Base-by-base conservation (phyloP, 2,797 vertebrate genomes). In the Gephyroberyx darwinii region DNA sequence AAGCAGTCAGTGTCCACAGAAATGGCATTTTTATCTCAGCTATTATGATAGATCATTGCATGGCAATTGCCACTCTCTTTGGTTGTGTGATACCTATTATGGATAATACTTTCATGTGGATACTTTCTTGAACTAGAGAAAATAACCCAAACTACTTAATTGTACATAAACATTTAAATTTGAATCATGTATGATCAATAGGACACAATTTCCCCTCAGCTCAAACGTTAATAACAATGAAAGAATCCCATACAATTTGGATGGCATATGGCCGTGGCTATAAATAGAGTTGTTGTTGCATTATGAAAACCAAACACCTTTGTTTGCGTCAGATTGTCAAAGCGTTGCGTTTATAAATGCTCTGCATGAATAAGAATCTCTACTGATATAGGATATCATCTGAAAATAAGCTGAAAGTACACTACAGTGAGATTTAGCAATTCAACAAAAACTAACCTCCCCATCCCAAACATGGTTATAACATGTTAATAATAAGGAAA, bases 311-410 rank as follows among this genome's bases (percentile, higher is more conserved):
- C 58, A n/a, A 50, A 30, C 39, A 51, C 58, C 37, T 51, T 14
- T 43, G 26, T 85, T 69, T 57, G 63, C 64, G 65, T 86, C 84
- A 84, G 88, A 92, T 90, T 90, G 90, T 92, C 88, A 86, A 90
- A 86, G 89, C 84, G 52, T 84, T 74, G 76, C 69, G 72, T 85
- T 83, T 67, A 84, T 88, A 84, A 90, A 88, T 88, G 81, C 80
- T 90, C 66, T 67, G 83, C n/a, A 45, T 70, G 74, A 75, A 86
- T 81, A 78, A 30, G 74, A 82, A 86, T 65, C 53, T 80, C 72
- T 80, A 17, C 2, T 26, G 26, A 26, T 26, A 26, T 59, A 54
- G 74, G 68, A 71, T 71, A 77, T 68, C 45, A 52, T 81, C 60
- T 78, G 66, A 77, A 85, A 80, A 77, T 70, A 86, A 80, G 57